Base-by-base conservation (phyloP, 2,888 invertebrate genomes). In the Aleiodes testaceus region DNA sequence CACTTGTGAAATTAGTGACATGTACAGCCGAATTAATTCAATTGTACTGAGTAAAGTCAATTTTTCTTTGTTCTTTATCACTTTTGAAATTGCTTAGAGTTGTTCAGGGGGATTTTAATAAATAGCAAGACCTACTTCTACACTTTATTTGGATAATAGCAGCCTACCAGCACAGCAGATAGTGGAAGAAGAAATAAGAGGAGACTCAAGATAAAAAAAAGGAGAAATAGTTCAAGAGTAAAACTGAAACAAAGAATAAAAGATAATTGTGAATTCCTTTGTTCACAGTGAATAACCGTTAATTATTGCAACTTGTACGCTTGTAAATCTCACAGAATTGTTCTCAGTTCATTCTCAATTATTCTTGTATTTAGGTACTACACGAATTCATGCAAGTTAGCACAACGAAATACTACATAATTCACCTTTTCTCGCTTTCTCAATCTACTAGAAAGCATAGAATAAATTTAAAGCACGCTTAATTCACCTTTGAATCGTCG, bases 261-360 rank as follows among this genome's bases (percentile, higher is more conserved):
- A 36, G 18, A 36, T 52, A 42, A 63, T 64, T 52, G 45, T 69
- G 26, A 69, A 49, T 42, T 52, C 55, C 55, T 49, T n/a, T 9
- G 49, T 66, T 70, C 70, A 66, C 61, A 66, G 66, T 59, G 70
- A 66, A 50, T 61, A 59, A 36, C 66, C 3, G 50, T 70, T 70
- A 70, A 70, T 66, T 70, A 70, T 70, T 66, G 61, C 50, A n/a
- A 52, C 61, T 42, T 66, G 22, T 50, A 12, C n/a, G 14, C 45
- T 65, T n/a, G 11, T 70, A 66, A 26, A 11, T 42, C 42, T 42
- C 44, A 5, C 6, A 63, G 22, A 63, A n/a, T 16, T 45, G 63
- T 63, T 63, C 36, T 63, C 69, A 22, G 26, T 9, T 6, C 26
- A n/a, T 26, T 53, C 45, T 65, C 20, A n/a, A 22, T 20, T 42